Percentiles rank a stretch among this genome's conserved stretches.
Conservation (phyloP, 2,888 invertebrate genomes). For the Aspidiotus destructor region DNA sequence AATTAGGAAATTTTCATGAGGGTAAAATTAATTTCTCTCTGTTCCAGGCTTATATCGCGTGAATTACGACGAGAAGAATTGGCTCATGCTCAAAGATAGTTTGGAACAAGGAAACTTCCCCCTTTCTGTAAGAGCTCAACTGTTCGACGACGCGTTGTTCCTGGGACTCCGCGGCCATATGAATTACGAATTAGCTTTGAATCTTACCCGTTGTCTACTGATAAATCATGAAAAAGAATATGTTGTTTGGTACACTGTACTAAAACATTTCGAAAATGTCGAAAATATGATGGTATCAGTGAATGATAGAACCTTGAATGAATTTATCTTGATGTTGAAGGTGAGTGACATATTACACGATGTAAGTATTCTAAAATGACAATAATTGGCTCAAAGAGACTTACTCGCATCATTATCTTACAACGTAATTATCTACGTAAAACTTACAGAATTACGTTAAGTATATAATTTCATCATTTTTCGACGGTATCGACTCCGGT, state of each 20-base stretch:
- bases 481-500: conserved; percentile 55
- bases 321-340: not conserved
- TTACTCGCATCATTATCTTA: not conserved
- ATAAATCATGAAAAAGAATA: conserved; percentile 61
- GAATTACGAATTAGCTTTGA: conserved; percentile 63
- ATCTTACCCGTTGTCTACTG: conserved; percentile 64
- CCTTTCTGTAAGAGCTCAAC: conserved; percentile 48
- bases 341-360: not conserved
- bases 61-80: conserved; percentile 61
- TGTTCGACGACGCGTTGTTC: conserved; percentile 78
- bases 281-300: conserved; percentile 41
- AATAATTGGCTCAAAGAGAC: not conserved
- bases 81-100: conserved; percentile 57
- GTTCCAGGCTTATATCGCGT: conserved; percentile 57
- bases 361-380: not conserved
- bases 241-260: conserved; percentile 77
- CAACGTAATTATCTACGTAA: too few species aligned
- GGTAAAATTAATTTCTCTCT: not conserved
- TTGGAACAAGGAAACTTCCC: conserved; percentile 53
- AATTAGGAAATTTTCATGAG: not conserved
- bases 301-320: not conserved
- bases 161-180: conserved; percentile 61
- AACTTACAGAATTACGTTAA: conserved; percentile 55
- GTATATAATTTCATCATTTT: conserved; percentile 55
- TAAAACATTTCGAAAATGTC: conserved; percentile 64